A percentile compares a stretch with the other conserved stretches of the same genome.
Conservation (phyloP, 2,797 vertebrate species). For the Phoeniculus purpureus region DNA sequence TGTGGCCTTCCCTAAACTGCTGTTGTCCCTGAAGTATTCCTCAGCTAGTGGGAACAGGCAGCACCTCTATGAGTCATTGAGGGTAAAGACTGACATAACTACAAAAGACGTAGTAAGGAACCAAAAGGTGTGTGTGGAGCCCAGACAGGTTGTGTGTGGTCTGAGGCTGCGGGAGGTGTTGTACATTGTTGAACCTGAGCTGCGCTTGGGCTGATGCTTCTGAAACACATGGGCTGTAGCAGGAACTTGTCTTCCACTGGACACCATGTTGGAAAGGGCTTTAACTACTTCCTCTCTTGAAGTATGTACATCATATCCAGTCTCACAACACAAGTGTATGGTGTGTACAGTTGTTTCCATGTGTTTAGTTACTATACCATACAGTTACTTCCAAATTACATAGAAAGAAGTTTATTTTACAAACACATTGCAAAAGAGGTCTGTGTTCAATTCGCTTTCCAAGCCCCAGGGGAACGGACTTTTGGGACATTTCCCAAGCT, state of each 20-base stretch:
- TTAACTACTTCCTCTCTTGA: background rate
- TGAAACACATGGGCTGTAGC: fast-evolving
- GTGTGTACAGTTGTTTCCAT: background rate
- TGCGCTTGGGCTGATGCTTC: background rate
- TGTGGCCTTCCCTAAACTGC: background rate
- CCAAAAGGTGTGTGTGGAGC: fast-evolving
- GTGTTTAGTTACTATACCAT: background rate
- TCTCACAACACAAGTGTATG: background rate
- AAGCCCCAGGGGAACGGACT: background rate
- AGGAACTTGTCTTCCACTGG: background rate
- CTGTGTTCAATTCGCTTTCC: background rate
- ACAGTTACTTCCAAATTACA: background rate
- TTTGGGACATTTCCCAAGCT: too few relatives aligned
- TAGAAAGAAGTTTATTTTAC: background rate
- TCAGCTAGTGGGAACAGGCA: background rate
- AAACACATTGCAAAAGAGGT: background rate
- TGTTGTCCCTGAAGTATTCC: background rate
- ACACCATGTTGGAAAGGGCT: background rate
- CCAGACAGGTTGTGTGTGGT: background rate
- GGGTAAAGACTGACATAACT: background rate
- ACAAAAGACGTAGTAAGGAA: background rate
- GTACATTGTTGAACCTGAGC: background rate
- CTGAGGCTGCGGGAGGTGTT: background rate
- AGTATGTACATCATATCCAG: background rate
- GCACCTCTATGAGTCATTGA: background rate